Evolutionary conservation across 2,113 vertebrate species (phyloP).

Genomic region (Sylvietta virens): DNA sequence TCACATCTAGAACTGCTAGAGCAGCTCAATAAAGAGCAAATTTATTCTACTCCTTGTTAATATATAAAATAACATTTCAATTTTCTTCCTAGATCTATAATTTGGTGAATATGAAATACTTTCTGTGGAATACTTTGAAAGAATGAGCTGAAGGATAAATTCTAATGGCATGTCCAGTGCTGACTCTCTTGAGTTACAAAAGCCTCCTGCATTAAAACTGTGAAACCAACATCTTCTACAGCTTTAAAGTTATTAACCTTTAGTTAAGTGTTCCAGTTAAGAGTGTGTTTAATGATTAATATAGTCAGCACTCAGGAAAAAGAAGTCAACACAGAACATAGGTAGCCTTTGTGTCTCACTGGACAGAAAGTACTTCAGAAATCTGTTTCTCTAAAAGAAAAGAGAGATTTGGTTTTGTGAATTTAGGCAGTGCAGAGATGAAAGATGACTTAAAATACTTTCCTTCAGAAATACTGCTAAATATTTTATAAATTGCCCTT

Average conservation of each 20-base stretch:
- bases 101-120: neutral
- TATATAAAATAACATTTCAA: neutral
- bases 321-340: neutral
- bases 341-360: neutral
- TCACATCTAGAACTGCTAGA: neutral
- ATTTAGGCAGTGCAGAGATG: neutral
- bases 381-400: neutral
- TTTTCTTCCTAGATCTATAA: neutral
- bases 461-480: neutral
- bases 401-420: neutral
- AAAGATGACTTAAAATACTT: neutral
- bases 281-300: slow-evolving; percentile 38
- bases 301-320: neutral
- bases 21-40: neutral
- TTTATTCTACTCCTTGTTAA: neutral
- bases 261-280: neutral
- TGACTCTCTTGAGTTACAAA: neutral
- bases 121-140: neutral
- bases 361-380: neutral
- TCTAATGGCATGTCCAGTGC: neutral
- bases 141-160: neutral
- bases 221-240: neutral
- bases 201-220: neutral
- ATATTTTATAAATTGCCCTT: neutral
- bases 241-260: slow-evolving; percentile 18